Conservation (phyloP, 2,888 invertebrate genomes). For the Drosophila lutescens region DNA sequence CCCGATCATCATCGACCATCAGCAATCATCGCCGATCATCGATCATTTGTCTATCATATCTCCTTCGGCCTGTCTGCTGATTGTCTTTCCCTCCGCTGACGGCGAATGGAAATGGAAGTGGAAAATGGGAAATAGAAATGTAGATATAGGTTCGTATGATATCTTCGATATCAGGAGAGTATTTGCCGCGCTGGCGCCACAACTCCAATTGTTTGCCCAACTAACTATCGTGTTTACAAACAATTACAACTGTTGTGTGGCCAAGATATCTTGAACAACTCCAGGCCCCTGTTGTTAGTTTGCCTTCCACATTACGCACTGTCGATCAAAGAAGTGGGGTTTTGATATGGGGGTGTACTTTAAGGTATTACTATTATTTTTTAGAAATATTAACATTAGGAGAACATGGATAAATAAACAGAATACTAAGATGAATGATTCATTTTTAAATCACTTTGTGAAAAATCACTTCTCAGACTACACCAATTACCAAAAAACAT, state of each 20-base stretch:
- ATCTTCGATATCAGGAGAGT: constrained; percentile 57
- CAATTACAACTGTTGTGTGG: constrained; percentile 76
- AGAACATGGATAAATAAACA: too few relatives aligned
- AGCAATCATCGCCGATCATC: constrained; percentile 67
- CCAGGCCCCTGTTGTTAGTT: constrained; percentile 14
- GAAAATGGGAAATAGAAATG: constrained; percentile 37
- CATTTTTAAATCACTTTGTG: too few relatives aligned
- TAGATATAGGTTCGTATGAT: constrained; percentile 47
- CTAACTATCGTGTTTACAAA: constrained; percentile 76
- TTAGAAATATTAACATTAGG: too few relatives aligned
- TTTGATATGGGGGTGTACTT: background rate
- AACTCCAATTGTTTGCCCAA: constrained; percentile 64
- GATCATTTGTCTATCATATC: constrained; percentile 48
- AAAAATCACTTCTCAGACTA: too few relatives aligned
- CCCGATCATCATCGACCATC: constrained; percentile 61
- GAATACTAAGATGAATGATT: too few relatives aligned
- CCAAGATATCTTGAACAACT: constrained; percentile 31
- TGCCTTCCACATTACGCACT: constrained; percentile 16
- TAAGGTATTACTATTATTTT: too few relatives aligned
- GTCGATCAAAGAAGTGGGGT: background rate
- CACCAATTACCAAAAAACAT: too few relatives aligned
- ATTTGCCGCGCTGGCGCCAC: constrained; percentile 79
- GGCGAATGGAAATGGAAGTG: constrained; percentile 33
- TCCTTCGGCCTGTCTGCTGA: constrained; percentile 48
- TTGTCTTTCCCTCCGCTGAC: constrained; percentile 44